These are phyloP conservation scores for Oxyruncus cristatus DNA, from an alignment of 2,113 vertebrate species.

Conservation along the genomic window DNA sequence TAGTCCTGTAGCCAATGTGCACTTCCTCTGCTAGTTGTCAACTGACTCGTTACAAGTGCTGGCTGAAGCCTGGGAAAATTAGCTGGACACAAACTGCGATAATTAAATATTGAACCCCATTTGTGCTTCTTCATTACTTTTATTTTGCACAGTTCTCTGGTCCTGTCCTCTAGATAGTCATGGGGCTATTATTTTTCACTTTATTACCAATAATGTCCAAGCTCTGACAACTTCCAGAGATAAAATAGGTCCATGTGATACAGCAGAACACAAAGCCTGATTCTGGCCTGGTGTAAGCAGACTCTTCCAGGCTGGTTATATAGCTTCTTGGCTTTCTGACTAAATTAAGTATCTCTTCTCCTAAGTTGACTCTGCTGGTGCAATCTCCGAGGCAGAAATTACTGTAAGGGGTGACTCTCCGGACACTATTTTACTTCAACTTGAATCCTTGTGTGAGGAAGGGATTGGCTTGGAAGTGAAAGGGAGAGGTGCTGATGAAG, in stretches of 20 bases:
- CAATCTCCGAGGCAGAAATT: background rate
- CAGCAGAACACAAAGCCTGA: background rate
- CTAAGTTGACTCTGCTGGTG: background rate
- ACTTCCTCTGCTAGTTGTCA: background rate
- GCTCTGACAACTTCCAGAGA: background rate
- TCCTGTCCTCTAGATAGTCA: background rate
- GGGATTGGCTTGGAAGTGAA: background rate
- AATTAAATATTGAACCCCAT: background rate
- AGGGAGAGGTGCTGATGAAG: background rate
- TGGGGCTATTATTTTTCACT: background rate
- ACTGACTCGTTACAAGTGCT: background rate
- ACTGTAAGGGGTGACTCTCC: background rate
- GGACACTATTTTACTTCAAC: background rate
- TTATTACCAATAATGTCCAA: background rate
- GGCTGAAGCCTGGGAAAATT: background rate
- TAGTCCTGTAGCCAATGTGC: fast-evolving
- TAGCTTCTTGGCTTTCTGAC: background rate
- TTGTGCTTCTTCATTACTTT: background rate
- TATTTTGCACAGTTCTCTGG: background rate
- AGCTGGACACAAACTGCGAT: background rate
- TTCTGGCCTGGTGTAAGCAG: background rate
- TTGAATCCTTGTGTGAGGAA: background rate
- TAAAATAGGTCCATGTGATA: background rate
- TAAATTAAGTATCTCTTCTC: background rate
- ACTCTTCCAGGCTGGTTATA: background rate